A percentile compares a stretch with the other conserved stretches of the same genome.
Evolutionary conservation across 2,797 vertebrate species (phyloP).

Genomic region (Spea hammondii): DNA sequence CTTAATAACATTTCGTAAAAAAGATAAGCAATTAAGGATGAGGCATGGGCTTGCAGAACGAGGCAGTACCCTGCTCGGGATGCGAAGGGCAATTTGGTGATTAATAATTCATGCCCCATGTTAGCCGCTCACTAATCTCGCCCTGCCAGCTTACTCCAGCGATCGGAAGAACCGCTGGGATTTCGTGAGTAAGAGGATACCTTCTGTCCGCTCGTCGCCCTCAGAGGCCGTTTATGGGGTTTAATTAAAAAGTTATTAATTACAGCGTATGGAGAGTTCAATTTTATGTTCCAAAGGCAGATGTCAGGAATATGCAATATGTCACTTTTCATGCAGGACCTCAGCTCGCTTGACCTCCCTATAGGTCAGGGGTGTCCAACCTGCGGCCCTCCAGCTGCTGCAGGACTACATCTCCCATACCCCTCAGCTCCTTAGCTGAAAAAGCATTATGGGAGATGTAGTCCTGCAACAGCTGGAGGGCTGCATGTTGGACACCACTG

Average conservation of each 20-base stretch:
- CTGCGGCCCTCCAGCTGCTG: too few relatives aligned
- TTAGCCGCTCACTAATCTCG: constrained; percentile 33
- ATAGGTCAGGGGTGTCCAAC: too few relatives aligned
- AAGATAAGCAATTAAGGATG: not conserved
- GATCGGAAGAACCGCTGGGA: constrained; percentile 15
- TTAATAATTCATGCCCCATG: constrained; percentile 43
- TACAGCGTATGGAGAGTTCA: constrained; percentile 22
- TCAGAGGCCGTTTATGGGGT: constrained; percentile 27
- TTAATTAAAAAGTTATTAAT: constrained; percentile 51
- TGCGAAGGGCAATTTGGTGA: constrained; percentile 31
- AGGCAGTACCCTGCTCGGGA: constrained; percentile 14
- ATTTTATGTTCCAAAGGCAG: constrained; percentile 33
- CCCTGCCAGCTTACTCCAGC: constrained; percentile 25
- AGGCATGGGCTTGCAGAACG: not conserved
- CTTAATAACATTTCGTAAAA: too few relatives aligned
- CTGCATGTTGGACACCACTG: too few relatives aligned
- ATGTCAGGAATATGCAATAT: constrained; percentile 4
- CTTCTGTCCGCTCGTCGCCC: constrained; percentile 28
- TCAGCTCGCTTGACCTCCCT: too few relatives aligned
- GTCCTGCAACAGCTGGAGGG: too few relatives aligned
- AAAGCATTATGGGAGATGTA: too few relatives aligned
- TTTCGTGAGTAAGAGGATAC: constrained; percentile 30
- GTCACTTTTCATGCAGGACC: too few relatives aligned
- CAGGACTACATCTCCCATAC: too few relatives aligned
- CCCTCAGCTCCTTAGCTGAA: too few relatives aligned